phyloP scores from a whole-genome alignment of 2,888 invertebrate genomes.

The Rotaria sp. region DNA sequence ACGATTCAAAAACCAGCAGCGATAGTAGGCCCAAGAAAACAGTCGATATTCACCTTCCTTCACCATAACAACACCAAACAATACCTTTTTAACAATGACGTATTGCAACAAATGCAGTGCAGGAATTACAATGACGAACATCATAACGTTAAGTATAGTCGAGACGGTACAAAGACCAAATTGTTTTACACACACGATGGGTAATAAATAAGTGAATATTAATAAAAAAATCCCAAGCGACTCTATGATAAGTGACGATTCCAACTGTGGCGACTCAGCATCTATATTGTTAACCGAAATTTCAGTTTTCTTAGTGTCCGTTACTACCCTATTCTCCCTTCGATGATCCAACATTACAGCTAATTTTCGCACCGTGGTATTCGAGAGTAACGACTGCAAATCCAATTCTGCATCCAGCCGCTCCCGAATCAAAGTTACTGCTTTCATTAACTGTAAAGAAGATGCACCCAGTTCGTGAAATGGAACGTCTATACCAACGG shows the following conservation, averaged over 20 bases:
- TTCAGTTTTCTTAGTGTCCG: background rate
- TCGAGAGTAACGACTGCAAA: background rate
- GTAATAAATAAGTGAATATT: background rate
- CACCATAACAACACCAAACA: background rate
- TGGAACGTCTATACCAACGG: background rate
- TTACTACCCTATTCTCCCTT: background rate
- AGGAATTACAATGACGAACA: background rate
- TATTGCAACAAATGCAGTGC: background rate
- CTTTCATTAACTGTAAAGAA: background rate
- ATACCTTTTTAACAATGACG: background rate
- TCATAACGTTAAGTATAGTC: background rate
- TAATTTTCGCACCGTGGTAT: background rate
- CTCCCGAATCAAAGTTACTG: background rate
- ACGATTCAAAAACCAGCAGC: background rate
- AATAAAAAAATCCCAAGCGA: background rate
- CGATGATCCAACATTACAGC: background rate
- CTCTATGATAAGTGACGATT: background rate
- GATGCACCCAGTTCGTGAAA: background rate
- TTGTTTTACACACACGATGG: background rate
- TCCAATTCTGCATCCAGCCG: background rate
- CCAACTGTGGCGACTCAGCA: background rate
- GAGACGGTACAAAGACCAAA: background rate
- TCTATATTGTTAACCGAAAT: background rate
- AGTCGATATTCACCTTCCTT: background rate
- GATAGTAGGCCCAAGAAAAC: background rate